Percentiles rank a stretch among this genome's conserved stretches.
Evolutionary conservation across 2,797 vertebrate species (phyloP).

Genomic region (Acanthopagrus latus): DNA sequence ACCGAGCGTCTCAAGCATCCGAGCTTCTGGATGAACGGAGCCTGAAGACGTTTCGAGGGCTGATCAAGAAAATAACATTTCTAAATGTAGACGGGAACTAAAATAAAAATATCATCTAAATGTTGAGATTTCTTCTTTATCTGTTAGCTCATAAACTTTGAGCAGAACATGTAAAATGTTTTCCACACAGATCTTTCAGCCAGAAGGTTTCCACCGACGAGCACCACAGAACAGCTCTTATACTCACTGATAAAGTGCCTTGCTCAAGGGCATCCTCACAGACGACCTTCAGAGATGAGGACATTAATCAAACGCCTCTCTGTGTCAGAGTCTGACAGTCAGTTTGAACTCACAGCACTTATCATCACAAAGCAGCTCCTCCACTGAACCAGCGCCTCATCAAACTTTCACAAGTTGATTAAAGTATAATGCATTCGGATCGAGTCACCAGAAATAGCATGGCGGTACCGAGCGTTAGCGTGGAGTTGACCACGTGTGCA

Average conservation of each 20-base stretch:
- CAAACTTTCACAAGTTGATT: background rate
- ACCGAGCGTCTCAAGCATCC: too few species aligned
- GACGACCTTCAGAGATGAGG: constrained; percentile 16
- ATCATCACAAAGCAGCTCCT: constrained; percentile 21
- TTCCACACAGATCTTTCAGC: background rate
- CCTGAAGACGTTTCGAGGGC: too few species aligned
- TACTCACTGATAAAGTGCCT: constrained; percentile 52
- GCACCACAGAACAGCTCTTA: constrained; percentile 3
- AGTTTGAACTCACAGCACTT: constrained; percentile 8
- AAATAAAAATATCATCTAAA: too few species aligned
- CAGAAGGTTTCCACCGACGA: background rate
- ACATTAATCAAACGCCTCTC: constrained; percentile 47
- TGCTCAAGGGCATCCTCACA: constrained; percentile 44
- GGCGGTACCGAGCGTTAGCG: background rate
- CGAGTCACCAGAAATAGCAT: background rate
- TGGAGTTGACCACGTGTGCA: background rate
- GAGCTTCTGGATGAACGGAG: too few species aligned
- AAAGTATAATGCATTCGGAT: background rate
- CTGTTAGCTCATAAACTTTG: background rate
- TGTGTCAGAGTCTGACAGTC: constrained; percentile 35
- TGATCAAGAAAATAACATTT: too few species aligned
- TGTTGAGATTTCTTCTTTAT: too few species aligned
- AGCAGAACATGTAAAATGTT: background rate
- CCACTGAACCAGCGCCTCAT: background rate
- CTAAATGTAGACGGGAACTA: too few species aligned